Percentiles rank a stretch among this genome's conserved stretches.
Conservation (phyloP, 2,113 vertebrate species). For the Pseudorectes ferrugineus region DNA sequence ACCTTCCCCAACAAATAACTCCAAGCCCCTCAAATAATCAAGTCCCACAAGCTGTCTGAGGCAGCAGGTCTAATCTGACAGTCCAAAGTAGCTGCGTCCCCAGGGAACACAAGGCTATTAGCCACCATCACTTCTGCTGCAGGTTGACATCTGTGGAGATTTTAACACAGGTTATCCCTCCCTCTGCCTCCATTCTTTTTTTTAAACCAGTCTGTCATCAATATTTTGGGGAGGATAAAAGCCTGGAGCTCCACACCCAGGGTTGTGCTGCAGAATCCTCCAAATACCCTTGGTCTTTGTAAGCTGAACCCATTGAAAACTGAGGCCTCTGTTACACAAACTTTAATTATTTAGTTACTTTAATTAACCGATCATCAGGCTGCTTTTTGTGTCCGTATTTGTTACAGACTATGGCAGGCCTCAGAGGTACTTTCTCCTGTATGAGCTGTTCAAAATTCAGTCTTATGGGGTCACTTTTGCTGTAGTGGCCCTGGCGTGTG, state of each 20-base stretch:
- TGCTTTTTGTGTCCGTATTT: neutral
- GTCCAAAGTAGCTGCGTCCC: constrained; percentile 70
- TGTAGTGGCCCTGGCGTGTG: rapidly evolving
- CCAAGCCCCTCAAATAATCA: neutral
- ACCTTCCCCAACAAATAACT: constrained; percentile 45
- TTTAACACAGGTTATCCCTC: constrained; percentile 60
- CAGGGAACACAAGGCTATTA: constrained; percentile 71
- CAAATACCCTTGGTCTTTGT: neutral
- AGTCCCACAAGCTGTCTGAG: constrained; percentile 50
- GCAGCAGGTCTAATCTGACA: constrained; percentile 72
- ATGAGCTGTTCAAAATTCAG: neutral
- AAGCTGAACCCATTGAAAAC: neutral
- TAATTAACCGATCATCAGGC: constrained; percentile 49
- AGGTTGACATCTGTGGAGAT: constrained; percentile 70
- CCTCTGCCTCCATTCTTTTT: constrained; percentile 18
- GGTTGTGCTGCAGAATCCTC: neutral
- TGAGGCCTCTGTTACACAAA: neutral
- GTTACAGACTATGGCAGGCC: neutral
- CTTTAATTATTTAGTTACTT: constrained; percentile 60
- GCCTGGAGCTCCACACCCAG: neutral
- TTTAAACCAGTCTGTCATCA: neutral
- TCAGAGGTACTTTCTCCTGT: neutral
- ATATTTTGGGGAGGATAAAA: neutral
- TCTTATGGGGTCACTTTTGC: neutral
- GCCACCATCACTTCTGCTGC: constrained; percentile 68